Evolutionary conservation across 2,113 vertebrate species (phyloP).

Genomic region (Hemicordylus capensis): DNA sequence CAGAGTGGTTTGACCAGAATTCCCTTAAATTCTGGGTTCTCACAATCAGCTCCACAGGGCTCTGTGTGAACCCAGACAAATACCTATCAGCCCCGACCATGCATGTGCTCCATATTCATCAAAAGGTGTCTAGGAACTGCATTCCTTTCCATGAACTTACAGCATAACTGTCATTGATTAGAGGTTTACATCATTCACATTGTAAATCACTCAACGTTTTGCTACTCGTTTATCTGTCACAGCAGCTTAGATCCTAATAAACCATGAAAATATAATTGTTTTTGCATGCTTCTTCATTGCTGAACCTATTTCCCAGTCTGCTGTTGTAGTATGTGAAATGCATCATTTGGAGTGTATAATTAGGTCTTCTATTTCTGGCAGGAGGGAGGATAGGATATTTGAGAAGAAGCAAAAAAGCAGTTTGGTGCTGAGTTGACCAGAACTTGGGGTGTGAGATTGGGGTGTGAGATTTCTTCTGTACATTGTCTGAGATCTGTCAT

Average conservation of each 20-base stretch:
- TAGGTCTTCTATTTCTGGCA: not conserved
- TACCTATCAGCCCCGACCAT: not conserved
- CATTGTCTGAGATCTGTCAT: no score
- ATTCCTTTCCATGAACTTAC: not conserved
- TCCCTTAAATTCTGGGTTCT: no score
- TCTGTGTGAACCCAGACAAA: no score
- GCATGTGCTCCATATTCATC: not conserved
- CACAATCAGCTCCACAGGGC: no score
- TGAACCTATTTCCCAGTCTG: constrained; percentile 5
- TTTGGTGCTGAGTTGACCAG: no score
- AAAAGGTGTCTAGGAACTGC: not conserved
- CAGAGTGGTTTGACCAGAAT: no score
- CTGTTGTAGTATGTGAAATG: not conserved
- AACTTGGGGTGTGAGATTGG: no score
- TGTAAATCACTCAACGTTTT: not conserved
- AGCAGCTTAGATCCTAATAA: constrained; percentile 18
- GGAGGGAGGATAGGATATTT: no score
- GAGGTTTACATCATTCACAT: not conserved
- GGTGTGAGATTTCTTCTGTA: no score
- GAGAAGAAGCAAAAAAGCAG: no score
- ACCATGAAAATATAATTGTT: constrained; percentile 22
- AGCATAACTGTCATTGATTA: constrained; percentile 23
- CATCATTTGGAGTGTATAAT: not conserved
- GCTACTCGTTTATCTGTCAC: constrained; percentile 16
- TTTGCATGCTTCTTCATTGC: constrained; percentile 2